Conservation (phyloP, 1,140 invertebrate genomes). For the Plodia interpunctella region DNA sequence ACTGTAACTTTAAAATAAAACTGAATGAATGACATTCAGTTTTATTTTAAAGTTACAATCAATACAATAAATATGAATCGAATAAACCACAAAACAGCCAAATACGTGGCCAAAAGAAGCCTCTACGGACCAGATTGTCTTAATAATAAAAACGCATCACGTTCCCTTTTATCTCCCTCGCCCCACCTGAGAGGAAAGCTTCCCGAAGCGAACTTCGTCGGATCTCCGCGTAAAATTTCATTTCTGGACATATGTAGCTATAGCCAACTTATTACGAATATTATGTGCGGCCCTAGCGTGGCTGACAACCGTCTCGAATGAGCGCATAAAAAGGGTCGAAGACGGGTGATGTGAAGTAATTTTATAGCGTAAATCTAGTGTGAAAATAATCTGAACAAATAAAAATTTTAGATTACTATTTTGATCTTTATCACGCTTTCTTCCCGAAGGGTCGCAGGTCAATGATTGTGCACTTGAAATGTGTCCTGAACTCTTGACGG, state of each 20-base stretch:
- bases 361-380: not conserved
- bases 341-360: not conserved
- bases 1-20: too few species aligned
- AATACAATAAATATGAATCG: slow-evolving; percentile 30
- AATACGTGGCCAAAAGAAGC: slow-evolving; percentile 30
- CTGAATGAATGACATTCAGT: too few species aligned
- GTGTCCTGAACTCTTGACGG: too few species aligned
- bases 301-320: not conserved
- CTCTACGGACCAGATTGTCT: slow-evolving; percentile 45
- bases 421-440: not conserved
- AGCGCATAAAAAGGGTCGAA: not conserved
- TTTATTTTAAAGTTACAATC: too few species aligned
- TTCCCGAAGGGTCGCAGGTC: too few species aligned
- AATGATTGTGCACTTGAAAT: too few species aligned
- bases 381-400: not conserved
- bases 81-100: slow-evolving; percentile 35
- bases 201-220: slow-evolving; percentile 24
- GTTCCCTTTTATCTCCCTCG: slow-evolving; percentile 21
- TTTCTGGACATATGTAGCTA: slow-evolving; percentile 10
- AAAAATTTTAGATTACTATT: not conserved
- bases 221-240: slow-evolving; percentile 2
- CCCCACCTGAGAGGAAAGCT: slow-evolving; percentile 23
- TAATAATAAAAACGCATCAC: slow-evolving; percentile 52
- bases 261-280: not conserved
- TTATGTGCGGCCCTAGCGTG: not conserved